phyloP scores from a whole-genome alignment of 2,888 invertebrate genomes.

The Trisateles emortualis region DNA sequence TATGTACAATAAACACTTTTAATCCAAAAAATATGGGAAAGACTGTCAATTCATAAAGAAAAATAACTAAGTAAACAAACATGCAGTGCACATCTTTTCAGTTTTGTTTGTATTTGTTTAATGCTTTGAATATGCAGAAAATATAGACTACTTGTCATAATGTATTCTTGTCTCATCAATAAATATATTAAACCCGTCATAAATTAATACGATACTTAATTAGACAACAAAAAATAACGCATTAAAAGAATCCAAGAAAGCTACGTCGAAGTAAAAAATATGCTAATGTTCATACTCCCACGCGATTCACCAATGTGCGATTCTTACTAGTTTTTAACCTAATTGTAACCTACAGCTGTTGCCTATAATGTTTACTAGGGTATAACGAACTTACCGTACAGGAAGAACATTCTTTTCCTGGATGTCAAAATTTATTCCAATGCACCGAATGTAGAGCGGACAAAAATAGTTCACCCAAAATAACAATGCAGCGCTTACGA shows the following conservation, averaged over 20 bases:
- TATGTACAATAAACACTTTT: too few relatives aligned
- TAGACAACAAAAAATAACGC: constrained; percentile 20
- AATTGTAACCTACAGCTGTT: constrained; percentile 41
- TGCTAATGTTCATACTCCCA: constrained; percentile 66
- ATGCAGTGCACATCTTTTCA: too few relatives aligned
- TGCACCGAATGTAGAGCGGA: constrained; percentile 83
- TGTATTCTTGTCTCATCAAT: too few relatives aligned
- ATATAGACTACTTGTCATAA: too few relatives aligned
- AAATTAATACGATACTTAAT: too few relatives aligned
- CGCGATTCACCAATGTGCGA: constrained; percentile 50
- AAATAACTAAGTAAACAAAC: too few relatives aligned
- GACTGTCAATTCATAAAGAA: too few relatives aligned
- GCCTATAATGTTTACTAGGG: constrained; percentile 33
- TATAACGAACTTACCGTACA: constrained; percentile 70
- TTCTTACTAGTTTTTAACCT: constrained; percentile 36
- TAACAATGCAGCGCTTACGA: constrained; percentile 62
- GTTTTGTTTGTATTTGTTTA: too few relatives aligned
- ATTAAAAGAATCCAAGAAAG: constrained; percentile 34
- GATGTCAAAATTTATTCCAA: constrained; percentile 82
- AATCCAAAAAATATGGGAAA: too few relatives aligned
- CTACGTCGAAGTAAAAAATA: constrained; percentile 59
- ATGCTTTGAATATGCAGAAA: too few relatives aligned
- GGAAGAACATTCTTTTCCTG: constrained; percentile 81
- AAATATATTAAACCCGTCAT: too few relatives aligned
- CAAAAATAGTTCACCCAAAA: constrained; percentile 86